phyloP scores from a whole-genome alignment of 2,797 vertebrate species.

The Pseudochromis fuscus region DNA sequence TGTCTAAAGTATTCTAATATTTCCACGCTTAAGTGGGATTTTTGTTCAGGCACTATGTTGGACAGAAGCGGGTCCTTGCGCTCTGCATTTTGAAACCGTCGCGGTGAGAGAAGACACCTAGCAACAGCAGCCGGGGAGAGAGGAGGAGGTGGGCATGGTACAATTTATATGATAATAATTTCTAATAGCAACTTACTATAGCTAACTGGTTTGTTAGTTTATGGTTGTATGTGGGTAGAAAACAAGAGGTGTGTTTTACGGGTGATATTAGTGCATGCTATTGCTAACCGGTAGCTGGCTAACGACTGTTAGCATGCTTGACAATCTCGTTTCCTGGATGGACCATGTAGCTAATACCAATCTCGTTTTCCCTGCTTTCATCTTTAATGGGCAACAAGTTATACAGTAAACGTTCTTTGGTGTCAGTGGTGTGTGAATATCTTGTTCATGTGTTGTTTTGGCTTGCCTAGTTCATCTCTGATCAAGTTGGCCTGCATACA shows the following conservation, averaged over 20 bases:
- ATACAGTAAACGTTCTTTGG: rapidly evolving
- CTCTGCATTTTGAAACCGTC: conserved; percentile 81
- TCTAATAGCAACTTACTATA: not conserved
- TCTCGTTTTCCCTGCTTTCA: not conserved
- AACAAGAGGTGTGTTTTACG: not conserved
- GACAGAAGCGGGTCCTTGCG: conserved; percentile 70
- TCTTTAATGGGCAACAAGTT: not conserved
- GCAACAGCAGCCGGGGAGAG: conserved; percentile 65
- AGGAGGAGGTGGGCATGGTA: conserved; percentile 71
- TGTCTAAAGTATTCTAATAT: not conserved
- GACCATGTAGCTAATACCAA: not conserved
- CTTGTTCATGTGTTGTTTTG: not conserved
- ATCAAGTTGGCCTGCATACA: conserved; percentile 37
- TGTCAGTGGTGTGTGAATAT: not conserved
- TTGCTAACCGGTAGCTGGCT: conserved; percentile 51
- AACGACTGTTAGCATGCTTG: conserved; percentile 60
- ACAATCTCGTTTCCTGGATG: conserved; percentile 3
- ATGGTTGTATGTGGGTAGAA: not conserved
- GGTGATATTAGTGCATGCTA: not conserved
- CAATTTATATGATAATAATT: conserved; percentile 21
- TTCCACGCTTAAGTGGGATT: not conserved
- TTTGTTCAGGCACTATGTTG: conserved; percentile 69
- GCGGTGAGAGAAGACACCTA: conserved; percentile 79
- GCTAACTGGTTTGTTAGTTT: not conserved
- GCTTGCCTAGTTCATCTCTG: conserved; percentile 15